Evolutionary conservation across 2,113 vertebrate genomes (phyloP).

Genomic region (Equus quagga): DNA sequence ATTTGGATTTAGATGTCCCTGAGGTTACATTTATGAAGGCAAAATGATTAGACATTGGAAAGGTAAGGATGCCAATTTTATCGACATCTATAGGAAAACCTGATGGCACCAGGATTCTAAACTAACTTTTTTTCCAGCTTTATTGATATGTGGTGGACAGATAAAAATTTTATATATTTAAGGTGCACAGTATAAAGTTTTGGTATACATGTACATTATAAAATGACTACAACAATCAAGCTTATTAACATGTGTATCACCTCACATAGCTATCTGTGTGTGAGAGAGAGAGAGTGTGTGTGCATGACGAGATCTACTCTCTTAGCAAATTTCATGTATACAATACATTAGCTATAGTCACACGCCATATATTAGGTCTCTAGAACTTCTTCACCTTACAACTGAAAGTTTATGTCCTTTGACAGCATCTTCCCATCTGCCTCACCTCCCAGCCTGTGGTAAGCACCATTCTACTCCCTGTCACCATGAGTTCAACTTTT

Average conservation of each 20-base stretch:
- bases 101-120: neutral
- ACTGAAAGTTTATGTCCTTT: neutral
- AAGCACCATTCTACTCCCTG: neutral
- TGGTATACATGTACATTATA: neutral
- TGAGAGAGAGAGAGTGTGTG: neutral
- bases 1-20: neutral
- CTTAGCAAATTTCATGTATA: neutral
- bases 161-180: neutral
- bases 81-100: neutral
- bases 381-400: neutral
- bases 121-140: neutral
- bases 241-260: neutral
- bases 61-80: neutral
- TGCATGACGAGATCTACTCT: neutral
- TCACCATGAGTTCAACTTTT: neutral
- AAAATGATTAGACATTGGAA: neutral
- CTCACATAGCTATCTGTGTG: neutral
- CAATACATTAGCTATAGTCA: neutral
- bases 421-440: neutral
- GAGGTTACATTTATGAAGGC: neutral
- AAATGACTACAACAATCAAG: neutral
- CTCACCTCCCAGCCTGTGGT: neutral
- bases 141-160: neutral
- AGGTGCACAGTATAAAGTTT: neutral
- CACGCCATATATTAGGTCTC: neutral